Evolutionary conservation across 2,888 invertebrate genomes (phyloP), one percentile per base, ranked within the genome.

Genomic region (Andrena haemorrhoa): DNA sequence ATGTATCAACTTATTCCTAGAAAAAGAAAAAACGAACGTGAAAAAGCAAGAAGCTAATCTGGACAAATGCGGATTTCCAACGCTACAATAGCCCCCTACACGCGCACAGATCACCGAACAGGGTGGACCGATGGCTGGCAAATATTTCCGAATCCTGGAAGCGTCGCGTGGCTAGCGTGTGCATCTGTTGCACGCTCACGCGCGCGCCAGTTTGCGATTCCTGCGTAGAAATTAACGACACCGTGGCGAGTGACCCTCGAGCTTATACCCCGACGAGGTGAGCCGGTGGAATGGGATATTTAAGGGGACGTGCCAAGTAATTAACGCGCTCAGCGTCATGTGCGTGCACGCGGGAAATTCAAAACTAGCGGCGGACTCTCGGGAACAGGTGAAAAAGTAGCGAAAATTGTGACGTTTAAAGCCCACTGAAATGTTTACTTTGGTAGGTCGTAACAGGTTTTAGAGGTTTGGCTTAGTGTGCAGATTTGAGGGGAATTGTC

Each of bases 101-200:
- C 41, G 41, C 41, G 4, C 12, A 16, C 4, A 41, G 16, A 41
- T 12, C 41, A 16, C 16, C 5, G 16, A 16, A 3, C 8, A 31
- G 41, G 35, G 56, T 16, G 41, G 47, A 20, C 56, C 31, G n/a
- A 31, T 64, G 47, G 23, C 73, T 89, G 90, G 90, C 90, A 91
- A 93, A 92, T 91, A 92, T 91, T 92, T 90, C 86, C 74, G 76
- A 75, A 68, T 41, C 74, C 86, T 88, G 85, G 89, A 90, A 75
- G 73, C 88, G 89, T 93, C 92, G 93, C 93, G 92, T 93, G 93
- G 91, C 90, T 91, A 88, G 90, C 92, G 92, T 93, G 41, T 41
- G 23, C 23, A 93, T 93, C 93, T 93, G 93, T 93, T 93, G 93
- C 93, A 89, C 93, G 83, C 83, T 80, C 75, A 78, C 83, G 76